Evolutionary conservation across 1,140 invertebrate species (phyloP), one percentile per base, ranked within the genome.

Genomic region (Hyposmocoma kahamanoa): DNA sequence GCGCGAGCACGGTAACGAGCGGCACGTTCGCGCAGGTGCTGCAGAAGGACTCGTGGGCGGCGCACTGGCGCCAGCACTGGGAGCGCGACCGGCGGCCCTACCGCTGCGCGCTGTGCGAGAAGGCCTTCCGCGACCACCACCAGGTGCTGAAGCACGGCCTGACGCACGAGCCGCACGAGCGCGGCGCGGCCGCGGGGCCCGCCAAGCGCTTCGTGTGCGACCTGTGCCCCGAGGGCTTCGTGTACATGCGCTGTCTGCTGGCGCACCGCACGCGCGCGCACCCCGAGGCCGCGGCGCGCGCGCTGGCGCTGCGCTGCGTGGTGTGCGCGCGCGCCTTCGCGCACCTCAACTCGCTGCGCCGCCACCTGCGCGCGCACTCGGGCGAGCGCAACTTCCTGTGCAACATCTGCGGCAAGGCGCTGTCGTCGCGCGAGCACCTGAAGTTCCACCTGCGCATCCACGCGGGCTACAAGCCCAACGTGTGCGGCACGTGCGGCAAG

Each of bases 381-480:
- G 91, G 90, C 1, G 89, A 88, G 26, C 87, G 89, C 47, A 85
- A 89, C 22, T 89, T 89, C 67, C 75, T 90, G 0, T 93, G 92
- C 75, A 90, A 91, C 59, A 90, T 94, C 22, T 95, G 95, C 76
- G 91, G 91, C 11, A 96, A 97, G 84, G 90, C 92, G 45, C 90
- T 97, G 30, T 90, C 90, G 17, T 90, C 88, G 30, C 88, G 89
- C 2, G 91, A 92, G 45, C 91, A 92, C 50, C 80, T 94, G 41
- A 93, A 92, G 69, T 91, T 92, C 62, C 92, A 94, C 59, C 72
- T 90, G 20, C 77, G 91, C 17, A 92, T 92, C 18, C 92, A 94
- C 62, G 92, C 91, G 0, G 92, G 92, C 0, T 91, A 92, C 69
- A 93, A 93, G 71, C 92, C 92, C 0, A 90, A 91, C 60, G 87